These are phyloP conservation scores for Benitochromis conjunctus DNA, from an alignment of 2,113 vertebrate species.

Conservation along the genomic window DNA sequence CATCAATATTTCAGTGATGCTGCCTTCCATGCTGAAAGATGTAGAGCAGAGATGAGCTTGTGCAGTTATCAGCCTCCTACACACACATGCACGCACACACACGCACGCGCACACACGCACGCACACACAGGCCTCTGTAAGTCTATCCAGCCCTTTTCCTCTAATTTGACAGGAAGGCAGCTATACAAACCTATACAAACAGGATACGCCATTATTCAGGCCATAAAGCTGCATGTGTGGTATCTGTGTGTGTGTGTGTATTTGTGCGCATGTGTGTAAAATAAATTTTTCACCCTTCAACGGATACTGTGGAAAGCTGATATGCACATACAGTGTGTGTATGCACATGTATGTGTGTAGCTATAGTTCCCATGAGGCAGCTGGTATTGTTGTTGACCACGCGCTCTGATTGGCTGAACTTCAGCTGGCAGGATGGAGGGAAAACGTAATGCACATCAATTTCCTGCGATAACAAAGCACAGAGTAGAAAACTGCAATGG, in stretches of 20 bases:
- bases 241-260: neutral
- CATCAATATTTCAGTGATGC: conserved; percentile 74
- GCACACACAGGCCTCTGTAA: neutral
- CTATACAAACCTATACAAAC: neutral
- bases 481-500: neutral
- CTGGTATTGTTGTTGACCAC: conserved; percentile 33
- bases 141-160: neutral
- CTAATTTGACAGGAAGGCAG: conserved; percentile 12
- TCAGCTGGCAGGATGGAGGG: conserved; percentile 43
- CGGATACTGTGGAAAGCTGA: neutral
- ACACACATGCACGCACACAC: conserved; percentile 18
- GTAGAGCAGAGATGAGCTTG: conserved; percentile 24
- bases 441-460: neutral
- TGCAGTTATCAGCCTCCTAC: neutral
- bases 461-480: conserved; percentile 3
- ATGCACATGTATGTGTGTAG: neutral
- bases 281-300: neutral
- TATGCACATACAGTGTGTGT: neutral
- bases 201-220: neutral
- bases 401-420: conserved; percentile 33
- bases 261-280: neutral
- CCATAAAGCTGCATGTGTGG: neutral
- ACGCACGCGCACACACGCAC: conserved; percentile 7
- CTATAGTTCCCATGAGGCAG: conserved; percentile 26
- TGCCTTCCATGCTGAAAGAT: conserved; percentile 50